These are phyloP conservation scores for Dolichallabes microphthalmus DNA, from an alignment of 2,113 vertebrate genomes.

Conservation along the genomic window DNA sequence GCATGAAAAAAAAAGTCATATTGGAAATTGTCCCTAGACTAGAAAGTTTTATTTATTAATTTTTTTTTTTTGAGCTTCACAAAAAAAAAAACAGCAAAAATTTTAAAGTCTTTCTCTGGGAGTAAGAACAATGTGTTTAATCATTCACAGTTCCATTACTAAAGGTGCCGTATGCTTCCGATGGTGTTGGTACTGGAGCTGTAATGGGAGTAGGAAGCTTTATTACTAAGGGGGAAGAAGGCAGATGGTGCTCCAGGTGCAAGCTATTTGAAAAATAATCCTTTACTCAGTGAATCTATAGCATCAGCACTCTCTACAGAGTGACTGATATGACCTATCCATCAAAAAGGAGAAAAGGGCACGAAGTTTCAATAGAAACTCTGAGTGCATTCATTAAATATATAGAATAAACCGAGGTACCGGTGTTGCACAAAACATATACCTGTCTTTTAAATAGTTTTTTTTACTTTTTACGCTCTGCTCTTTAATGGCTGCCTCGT, in stretches of 20 bases:
- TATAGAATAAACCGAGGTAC: background rate
- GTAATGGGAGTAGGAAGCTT: slow-evolving; percentile 11
- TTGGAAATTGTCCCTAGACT: background rate
- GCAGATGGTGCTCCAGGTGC: slow-evolving; percentile 41
- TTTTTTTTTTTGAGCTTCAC: slow-evolving; percentile 10
- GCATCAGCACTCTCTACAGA: background rate
- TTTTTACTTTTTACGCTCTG: background rate
- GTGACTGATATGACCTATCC: background rate
- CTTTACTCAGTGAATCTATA: background rate
- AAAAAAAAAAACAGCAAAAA: background rate
- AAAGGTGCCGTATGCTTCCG: slow-evolving; percentile 18
- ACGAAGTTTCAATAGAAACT: background rate
- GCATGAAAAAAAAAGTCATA: background rate
- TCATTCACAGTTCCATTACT: slow-evolving; percentile 21
- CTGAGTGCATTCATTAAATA: background rate
- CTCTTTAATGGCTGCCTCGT: background rate
- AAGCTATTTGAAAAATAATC: slow-evolving; percentile 13
- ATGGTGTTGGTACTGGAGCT: background rate
- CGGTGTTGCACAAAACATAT: background rate
- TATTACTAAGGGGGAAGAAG: slow-evolving; percentile 1
- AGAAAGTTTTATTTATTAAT: background rate
- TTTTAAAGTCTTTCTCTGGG: background rate
- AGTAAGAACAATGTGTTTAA: background rate
- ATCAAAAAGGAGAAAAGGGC: background rate
- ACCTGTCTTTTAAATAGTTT: background rate